Conservation (phyloP, 2,797 vertebrate species). For the Myotis planiceps region DNA sequence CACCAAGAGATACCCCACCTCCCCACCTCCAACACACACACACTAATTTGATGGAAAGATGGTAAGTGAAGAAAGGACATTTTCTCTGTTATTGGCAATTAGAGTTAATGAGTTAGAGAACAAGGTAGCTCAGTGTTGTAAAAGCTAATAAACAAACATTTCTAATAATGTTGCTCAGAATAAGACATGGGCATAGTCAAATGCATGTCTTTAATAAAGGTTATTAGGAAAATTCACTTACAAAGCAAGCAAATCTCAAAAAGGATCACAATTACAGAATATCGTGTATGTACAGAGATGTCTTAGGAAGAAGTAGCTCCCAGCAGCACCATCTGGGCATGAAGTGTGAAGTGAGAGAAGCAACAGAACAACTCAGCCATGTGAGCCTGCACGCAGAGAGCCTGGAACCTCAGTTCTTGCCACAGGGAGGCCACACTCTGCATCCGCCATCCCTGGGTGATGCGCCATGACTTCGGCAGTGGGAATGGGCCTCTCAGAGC, state of each 20-base stretch:
- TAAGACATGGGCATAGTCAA: conserved; percentile 42
- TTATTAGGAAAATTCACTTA: conserved; percentile 62
- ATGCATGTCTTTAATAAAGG: conserved; percentile 34
- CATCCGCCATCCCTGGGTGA: not conserved
- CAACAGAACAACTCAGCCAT: not conserved
- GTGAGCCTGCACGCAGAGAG: not conserved
- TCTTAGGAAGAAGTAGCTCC: not conserved
- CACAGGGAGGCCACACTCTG: not conserved
- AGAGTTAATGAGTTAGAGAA: conserved; percentile 67
- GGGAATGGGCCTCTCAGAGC: not conserved
- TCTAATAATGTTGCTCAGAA: conserved; percentile 46
- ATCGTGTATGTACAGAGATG: not conserved
- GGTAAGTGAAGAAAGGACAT: conserved; percentile 39
- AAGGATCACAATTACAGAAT: conserved; percentile 21
- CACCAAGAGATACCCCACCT: not conserved
- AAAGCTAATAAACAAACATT: conserved; percentile 53
- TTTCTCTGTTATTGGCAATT: conserved; percentile 70
- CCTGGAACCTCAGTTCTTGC: not conserved
- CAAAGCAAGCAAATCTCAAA: conserved; percentile 56
- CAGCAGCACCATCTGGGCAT: not conserved
- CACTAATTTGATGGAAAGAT: conserved; percentile 45
- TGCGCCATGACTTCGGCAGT: fast-evolving
- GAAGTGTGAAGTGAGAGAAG: not conserved
- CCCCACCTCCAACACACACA: not conserved
- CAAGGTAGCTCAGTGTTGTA: not conserved